A percentile compares a stretch with the other conserved stretches of the same genome.
Evolutionary conservation across 2,113 vertebrate species (phyloP).

Genomic region (Oncorhynchus tshawytscha): DNA sequence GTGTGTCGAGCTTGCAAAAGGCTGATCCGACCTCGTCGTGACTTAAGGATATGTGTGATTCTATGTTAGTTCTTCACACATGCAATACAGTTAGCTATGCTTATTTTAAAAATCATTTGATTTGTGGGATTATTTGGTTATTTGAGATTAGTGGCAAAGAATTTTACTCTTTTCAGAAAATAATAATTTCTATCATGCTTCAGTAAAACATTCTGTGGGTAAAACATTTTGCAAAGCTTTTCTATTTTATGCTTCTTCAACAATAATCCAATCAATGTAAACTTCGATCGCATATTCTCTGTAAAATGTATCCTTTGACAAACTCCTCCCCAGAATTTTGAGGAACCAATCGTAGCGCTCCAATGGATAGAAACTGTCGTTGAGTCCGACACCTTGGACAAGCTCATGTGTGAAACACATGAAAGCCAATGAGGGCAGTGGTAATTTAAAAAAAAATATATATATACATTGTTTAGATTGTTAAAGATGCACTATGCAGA

Average conservation of each 20-base stretch:
- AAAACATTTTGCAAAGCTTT: background rate
- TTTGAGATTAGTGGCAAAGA: slow-evolving; percentile 20
- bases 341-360: no score
- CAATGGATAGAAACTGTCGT: no score
- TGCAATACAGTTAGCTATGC: background rate
- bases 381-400: background rate
- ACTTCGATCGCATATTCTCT: background rate
- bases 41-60: slow-evolving; percentile 1
- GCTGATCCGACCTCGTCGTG: no score
- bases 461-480: no score
- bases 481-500: no score
- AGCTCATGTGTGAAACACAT: slow-evolving; percentile 39
- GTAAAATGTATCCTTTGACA: background rate
- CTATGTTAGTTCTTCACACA: background rate
- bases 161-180: slow-evolving; percentile 30
- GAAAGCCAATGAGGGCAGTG: no score
- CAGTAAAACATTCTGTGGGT: background rate
- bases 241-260: background rate
- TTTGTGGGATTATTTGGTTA: background rate
- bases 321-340: no score
- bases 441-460: no score
- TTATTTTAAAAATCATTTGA: background rate
- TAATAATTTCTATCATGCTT: slow-evolving; percentile 35
- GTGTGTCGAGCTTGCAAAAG: background rate
- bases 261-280: background rate